These are phyloP conservation scores for Hybos culiciformis DNA, from an alignment of 2,888 invertebrate species.

Conservation along the genomic window DNA sequence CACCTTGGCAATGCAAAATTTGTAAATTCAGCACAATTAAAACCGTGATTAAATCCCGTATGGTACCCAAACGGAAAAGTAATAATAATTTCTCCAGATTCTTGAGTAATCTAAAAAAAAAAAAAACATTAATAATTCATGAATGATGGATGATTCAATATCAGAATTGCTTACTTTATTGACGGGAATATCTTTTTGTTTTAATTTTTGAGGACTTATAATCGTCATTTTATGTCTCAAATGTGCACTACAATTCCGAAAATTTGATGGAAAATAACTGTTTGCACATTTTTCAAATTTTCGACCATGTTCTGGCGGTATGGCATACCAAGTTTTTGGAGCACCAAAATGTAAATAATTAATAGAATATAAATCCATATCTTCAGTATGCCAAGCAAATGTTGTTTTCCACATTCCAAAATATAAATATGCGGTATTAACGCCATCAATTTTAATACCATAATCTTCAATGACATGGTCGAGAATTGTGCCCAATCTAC, in stretches of 20 bases:
- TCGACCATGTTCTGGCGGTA: constrained; percentile 91
- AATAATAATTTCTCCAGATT: constrained; percentile 94
- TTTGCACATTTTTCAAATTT: constrained; percentile 85
- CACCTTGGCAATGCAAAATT: constrained; percentile 96
- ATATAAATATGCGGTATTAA: constrained; percentile 97
- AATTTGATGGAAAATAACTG: constrained; percentile 78
- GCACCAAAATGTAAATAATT: constrained; percentile 94
- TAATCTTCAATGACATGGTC: constrained; percentile 92
- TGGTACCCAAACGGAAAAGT: constrained; percentile 99
- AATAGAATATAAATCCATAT: constrained; percentile 98
- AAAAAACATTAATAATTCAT: constrained; percentile 5
- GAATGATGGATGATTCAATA: too few species aligned
- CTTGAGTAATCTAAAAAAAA: constrained; percentile 68
- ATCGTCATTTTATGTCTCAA: constrained; percentile 95
- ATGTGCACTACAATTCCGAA: constrained; percentile 79
- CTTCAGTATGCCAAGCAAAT: constrained; percentile 99
- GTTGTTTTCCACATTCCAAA: constrained; percentile 99
- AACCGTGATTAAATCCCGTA: constrained; percentile 96
- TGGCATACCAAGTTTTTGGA: constrained; percentile 59
- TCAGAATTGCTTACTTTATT: too few species aligned
- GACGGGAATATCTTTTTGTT: constrained; percentile 86
- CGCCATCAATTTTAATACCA: constrained; percentile 90
- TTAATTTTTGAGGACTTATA: constrained; percentile 89
- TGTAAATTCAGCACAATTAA: constrained; percentile 97
- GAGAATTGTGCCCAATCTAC: constrained; percentile 79